Evolutionary conservation across 64 coral and sea anemone genomes (phyloP), one percentile per base, ranked within the genome.

Genomic region (Cladopsammia gracilis): DNA sequence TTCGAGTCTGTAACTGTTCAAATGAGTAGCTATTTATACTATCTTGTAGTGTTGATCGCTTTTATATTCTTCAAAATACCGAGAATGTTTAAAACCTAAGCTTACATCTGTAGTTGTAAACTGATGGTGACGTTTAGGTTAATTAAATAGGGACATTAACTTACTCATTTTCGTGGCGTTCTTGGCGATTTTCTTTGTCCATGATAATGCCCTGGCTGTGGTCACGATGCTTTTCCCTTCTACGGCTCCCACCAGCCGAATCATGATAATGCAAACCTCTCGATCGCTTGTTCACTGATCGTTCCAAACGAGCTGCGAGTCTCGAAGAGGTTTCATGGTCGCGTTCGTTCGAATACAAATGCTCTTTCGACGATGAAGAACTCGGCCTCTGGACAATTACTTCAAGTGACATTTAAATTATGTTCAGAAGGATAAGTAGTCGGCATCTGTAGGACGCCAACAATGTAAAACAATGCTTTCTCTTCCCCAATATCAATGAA

Each of bases 241-340:
- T 69, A 23, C 78, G 78, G 46, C 89, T 91, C 9, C 70, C 67
- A 64, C 58, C 80, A 45, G 66, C 46, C 13, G 78, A 70, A 60
- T 70, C 73, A 85, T 77, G 46, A 73, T 76, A 73, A 62, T 87
- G 73, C 11, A 86, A 23, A 10, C 88, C 96, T 10, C 88, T 88
- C 42, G 96, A 94, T 81, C 96, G 75, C 78, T 94, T 97, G 87
- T 97, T 91, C 43, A 94, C 96, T 19, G 96, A 98, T 53, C 96
- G 64, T 81, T 98, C 96, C 58, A 98, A 77, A 7, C 96, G 86
- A 10, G 96, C 96, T 18, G 92, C 82, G 16, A 98, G 92, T 48
- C 96, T 82, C 0, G 96, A 94, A 6, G 96, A 98, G 56, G 96
- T 85, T 89, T 96, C 90, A 4, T 70, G 83, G 92, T 92, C 93